Conservation (phyloP, 1,140 invertebrate genomes). For the Muscidifurax raptorellus region DNA sequence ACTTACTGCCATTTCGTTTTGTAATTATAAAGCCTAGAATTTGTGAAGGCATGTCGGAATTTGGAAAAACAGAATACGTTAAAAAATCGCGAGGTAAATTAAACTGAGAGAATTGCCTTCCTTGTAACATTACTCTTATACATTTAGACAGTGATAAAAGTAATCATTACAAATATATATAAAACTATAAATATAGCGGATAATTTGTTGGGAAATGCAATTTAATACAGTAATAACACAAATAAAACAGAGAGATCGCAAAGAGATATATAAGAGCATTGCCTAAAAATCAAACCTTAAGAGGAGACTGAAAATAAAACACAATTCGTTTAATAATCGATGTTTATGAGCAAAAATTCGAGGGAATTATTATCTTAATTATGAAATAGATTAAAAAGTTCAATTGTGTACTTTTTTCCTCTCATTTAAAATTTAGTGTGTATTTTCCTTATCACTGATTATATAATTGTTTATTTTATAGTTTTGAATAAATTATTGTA, state of each 20-base stretch:
- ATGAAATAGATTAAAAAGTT: neutral
- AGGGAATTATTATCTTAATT: neutral
- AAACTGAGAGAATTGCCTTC: conserved; percentile 60
- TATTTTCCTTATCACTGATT: neutral
- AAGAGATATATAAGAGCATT: conserved; percentile 47
- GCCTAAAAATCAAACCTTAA: conserved; percentile 60
- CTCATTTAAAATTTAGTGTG: conserved; percentile 1
- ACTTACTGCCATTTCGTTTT: conserved; percentile 46
- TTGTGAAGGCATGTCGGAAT: conserved; percentile 7
- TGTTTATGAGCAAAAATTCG: conserved; percentile 53
- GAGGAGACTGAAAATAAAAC: conserved; percentile 58
- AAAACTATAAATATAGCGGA: conserved; percentile 49
- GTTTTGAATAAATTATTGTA: neutral
- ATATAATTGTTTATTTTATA: neutral
- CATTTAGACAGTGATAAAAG: conserved; percentile 34
- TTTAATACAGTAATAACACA: conserved; percentile 21
- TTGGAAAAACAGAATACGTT: neutral
- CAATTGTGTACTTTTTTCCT: neutral
- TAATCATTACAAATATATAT: conserved; percentile 51
- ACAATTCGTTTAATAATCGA: conserved; percentile 54
- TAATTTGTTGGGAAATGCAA: conserved; percentile 43
- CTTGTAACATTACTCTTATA: conserved; percentile 57
- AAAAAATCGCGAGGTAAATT: neutral
- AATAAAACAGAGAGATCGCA: conserved; percentile 43
- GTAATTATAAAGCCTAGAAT: conserved; percentile 38